Evolutionary conservation across 2,113 vertebrate genomes (phyloP).

Genomic region (Ptychochromis oligacanthus): DNA sequence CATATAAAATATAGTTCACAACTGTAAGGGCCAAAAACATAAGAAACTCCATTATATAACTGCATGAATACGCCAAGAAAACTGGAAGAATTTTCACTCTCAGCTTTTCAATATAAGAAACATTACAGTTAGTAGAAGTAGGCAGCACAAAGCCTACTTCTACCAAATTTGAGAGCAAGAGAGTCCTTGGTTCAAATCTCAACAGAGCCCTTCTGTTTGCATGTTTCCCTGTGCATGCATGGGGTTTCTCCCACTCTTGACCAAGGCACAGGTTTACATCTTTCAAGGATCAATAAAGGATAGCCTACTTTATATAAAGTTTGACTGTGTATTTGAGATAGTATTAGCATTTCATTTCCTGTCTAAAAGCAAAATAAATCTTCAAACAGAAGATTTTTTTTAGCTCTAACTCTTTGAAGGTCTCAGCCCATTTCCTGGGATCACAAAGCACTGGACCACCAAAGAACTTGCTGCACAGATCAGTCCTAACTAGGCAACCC

Average conservation of each 20-base stretch:
- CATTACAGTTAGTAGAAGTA: not conserved
- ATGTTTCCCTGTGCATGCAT: not conserved
- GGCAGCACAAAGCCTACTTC: not conserved
- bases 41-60: not conserved
- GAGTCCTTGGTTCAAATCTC: not conserved
- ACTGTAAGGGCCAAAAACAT: not conserved
- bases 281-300: not conserved
- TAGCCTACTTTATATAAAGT: not conserved
- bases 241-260: too few species aligned
- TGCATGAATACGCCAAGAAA: not conserved
- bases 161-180: not conserved
- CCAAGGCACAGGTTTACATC: not conserved
- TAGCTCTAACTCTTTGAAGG: not conserved
- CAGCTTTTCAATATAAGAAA: not conserved
- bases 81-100: not conserved
- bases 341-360: not conserved
- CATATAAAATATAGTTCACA: not conserved
- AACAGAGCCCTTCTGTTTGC: not conserved
- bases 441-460: not conserved
- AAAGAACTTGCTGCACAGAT: not conserved
- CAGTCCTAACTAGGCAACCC: not conserved
- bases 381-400: not conserved
- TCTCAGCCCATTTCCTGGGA: conserved; percentile 6
- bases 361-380: not conserved
- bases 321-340: not conserved